A percentile compares a stretch with the other conserved stretches of the same genome.
phyloP scores from a whole-genome alignment of 2,888 invertebrate genomes.

The Pollenia angustigena region DNA sequence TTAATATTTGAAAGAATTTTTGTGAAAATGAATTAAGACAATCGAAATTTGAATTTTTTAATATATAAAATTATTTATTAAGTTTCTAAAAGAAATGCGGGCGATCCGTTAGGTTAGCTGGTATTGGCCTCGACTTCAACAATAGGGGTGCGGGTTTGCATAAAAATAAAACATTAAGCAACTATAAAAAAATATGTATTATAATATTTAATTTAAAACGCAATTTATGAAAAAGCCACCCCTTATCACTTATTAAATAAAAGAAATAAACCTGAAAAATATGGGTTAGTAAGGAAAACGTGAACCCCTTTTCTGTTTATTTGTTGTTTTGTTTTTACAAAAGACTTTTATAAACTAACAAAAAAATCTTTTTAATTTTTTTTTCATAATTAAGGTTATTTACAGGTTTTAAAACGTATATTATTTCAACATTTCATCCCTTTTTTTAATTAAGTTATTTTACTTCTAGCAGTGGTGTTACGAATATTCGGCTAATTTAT shows the following conservation, averaged over 20 bases:
- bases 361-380: constrained; percentile 36
- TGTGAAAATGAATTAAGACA: too few relatives aligned
- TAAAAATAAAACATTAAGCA: neutral
- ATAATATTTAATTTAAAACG: constrained; percentile 36
- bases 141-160: too few relatives aligned
- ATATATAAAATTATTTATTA: too few relatives aligned
- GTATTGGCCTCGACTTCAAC: too few relatives aligned
- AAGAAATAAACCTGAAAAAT: constrained; percentile 32
- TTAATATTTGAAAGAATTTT: too few relatives aligned
- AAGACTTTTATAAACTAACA: neutral
- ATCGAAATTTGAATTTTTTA: too few relatives aligned
- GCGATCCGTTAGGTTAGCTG: too few relatives aligned
- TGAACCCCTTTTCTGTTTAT: neutral
- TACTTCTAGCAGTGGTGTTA: too few relatives aligned
- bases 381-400: constrained; percentile 3
- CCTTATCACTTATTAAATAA: constrained; percentile 33
- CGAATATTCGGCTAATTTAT: too few relatives aligned
- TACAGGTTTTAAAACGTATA: too few relatives aligned
- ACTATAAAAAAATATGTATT: neutral
- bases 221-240: constrained; percentile 29
- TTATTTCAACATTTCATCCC: neutral
- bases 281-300: constrained; percentile 60
- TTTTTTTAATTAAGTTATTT: neutral
- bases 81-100: too few relatives aligned
- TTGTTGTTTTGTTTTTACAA: constrained; percentile 7